Evolutionary conservation across 2,797 vertebrate species (phyloP).

Genomic region (Poeciliopsis gracilis): DNA sequence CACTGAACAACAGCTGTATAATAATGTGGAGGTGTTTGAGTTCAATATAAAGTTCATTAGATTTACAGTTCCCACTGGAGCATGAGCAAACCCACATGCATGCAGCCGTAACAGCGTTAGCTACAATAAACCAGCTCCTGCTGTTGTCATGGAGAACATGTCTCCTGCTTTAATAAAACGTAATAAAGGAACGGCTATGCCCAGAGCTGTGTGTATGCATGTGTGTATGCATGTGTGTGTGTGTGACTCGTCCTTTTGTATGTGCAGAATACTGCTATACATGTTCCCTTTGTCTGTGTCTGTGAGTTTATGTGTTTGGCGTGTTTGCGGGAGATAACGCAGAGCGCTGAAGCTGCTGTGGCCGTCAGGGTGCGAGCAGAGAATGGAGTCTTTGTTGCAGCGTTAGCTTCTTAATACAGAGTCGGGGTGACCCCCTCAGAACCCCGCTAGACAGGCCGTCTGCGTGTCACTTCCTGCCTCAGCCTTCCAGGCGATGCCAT

Average conservation of each 20-base stretch:
- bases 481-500: slow-evolving; percentile 62
- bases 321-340: slow-evolving; percentile 77
- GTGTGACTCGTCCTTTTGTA: slow-evolving; percentile 7
- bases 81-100: slow-evolving; percentile 7
- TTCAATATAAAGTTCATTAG: slow-evolving; percentile 60
- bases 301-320: slow-evolving; percentile 57
- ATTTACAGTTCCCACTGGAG: slow-evolving; percentile 44
- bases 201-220: slow-evolving; percentile 11
- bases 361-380: slow-evolving; percentile 32
- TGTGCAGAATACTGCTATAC: slow-evolving; percentile 26
- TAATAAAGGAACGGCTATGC: slow-evolving; percentile 56
- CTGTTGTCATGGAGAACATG: slow-evolving; percentile 70
- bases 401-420: slow-evolving; percentile 73
- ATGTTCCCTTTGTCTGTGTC: slow-evolving; percentile 58
- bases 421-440: slow-evolving; percentile 67
- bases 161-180: slow-evolving; percentile 52
- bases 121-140: slow-evolving; percentile 20
- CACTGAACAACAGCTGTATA: not conserved
- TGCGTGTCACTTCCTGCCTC: slow-evolving; percentile 78
- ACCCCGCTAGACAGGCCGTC: slow-evolving; percentile 71
- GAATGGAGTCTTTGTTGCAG: slow-evolving; percentile 73
- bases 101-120: not conserved
- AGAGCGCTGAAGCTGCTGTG: slow-evolving; percentile 7
- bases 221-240: slow-evolving; percentile 1
- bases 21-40: slow-evolving; percentile 39